phyloP scores from a whole-genome alignment of 2,888 invertebrate genomes.

The Cantharis rufa region DNA sequence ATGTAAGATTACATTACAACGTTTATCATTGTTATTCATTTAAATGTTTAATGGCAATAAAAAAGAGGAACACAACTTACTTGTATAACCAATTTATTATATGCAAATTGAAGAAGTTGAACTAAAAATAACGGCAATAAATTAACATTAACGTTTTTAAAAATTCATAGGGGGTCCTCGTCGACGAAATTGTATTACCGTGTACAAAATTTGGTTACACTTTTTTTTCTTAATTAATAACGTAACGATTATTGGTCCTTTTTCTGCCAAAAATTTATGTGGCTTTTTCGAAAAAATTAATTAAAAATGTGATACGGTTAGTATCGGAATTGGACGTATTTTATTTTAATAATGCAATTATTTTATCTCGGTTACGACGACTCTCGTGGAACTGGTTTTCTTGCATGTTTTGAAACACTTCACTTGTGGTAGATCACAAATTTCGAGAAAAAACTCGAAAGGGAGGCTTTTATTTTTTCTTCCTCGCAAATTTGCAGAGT shows the following conservation, averaged over 20 bases:
- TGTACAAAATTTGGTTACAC: not conserved
- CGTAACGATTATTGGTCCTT: not conserved
- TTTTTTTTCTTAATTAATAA: not conserved
- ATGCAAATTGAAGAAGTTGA: slow-evolving; percentile 47
- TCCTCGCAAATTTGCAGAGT: not conserved
- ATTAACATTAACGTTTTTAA: slow-evolving; percentile 49
- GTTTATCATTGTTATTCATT: not conserved
- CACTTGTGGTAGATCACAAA: slow-evolving; percentile 16
- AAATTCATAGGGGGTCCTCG: slow-evolving; percentile 47
- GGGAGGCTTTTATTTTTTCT: not conserved
- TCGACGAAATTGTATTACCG: slow-evolving; percentile 38
- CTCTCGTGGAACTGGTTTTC: slow-evolving; percentile 16
- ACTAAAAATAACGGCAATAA: slow-evolving; percentile 46
- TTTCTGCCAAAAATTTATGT: not conserved
- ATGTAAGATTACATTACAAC: not conserved
- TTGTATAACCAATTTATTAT: slow-evolving; percentile 40
- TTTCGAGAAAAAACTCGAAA: not conserved
- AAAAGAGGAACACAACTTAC: slow-evolving; percentile 8
- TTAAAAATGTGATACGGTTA: slow-evolving; percentile 15
- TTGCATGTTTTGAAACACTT: slow-evolving; percentile 23
- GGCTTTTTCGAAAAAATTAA: not conserved
- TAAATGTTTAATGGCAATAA: slow-evolving; percentile 2
- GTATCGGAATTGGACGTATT: slow-evolving; percentile 19
- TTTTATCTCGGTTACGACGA: slow-evolving; percentile 9
- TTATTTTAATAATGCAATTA: slow-evolving; percentile 22